A percentile compares a stretch with the other conserved stretches of the same genome.
Conservation (phyloP, 2,888 invertebrate genomes). For the Globia sparganii region DNA sequence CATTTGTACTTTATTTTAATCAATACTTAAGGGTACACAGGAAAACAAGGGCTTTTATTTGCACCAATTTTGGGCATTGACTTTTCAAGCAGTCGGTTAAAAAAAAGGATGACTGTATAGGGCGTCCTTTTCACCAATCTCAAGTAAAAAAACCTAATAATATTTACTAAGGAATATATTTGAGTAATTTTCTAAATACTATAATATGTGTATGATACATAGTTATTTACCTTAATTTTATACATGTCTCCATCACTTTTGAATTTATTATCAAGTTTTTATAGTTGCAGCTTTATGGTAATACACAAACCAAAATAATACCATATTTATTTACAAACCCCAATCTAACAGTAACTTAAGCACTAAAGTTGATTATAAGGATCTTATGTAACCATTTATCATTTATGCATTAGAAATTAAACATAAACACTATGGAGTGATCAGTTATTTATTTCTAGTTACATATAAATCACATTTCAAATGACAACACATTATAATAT, state of each 20-base stretch:
- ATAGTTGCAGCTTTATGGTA: constrained; percentile 61
- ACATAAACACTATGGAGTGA: constrained; percentile 44
- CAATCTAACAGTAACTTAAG: constrained; percentile 65
- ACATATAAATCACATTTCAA: constrained; percentile 54
- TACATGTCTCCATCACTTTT: constrained; percentile 75
- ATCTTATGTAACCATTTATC: constrained; percentile 44
- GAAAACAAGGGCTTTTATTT: no score
- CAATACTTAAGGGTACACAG: no score
- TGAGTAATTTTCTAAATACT: constrained; percentile 79
- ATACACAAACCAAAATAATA: constrained; percentile 67
- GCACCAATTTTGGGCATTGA: not conserved
- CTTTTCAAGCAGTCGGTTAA: not conserved
- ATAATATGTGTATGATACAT: constrained; percentile 82
- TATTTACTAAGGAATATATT: constrained; percentile 82
- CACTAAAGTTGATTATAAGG: constrained; percentile 55
- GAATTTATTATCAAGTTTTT: constrained; percentile 66
- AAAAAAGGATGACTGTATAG: not conserved
- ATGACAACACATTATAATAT: constrained; percentile 48
- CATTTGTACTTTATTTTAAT: not conserved
- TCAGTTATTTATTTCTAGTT: constrained; percentile 50
- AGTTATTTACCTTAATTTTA: constrained; percentile 76
- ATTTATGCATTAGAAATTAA: constrained; percentile 42
- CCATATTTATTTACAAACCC: constrained; percentile 72
- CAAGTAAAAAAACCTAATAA: constrained; percentile 62
- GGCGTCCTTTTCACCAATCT: not conserved